Conservation (phyloP, 2,113 vertebrate genomes). For the Cavia aperea region DNA sequence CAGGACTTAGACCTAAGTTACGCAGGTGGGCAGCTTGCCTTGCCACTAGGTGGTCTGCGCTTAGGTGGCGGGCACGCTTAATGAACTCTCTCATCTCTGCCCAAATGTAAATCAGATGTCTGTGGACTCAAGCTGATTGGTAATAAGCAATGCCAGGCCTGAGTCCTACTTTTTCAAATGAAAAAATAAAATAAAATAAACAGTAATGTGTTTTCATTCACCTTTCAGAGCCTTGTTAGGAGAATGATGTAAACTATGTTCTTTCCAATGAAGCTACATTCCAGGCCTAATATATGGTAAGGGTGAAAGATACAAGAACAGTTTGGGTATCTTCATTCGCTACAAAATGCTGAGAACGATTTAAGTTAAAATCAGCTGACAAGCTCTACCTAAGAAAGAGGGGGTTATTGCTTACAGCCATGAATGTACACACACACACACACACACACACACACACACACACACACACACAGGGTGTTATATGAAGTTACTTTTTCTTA, state of each 20-base stretch:
- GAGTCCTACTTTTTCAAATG: neutral
- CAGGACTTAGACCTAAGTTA: slow-evolving; percentile 26
- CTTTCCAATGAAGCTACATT: neutral
- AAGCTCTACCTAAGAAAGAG: neutral
- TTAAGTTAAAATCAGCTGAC: neutral
- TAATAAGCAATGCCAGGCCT: slow-evolving; percentile 7
- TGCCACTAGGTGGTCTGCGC: neutral
- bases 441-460: neutral
- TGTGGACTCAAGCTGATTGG: slow-evolving; percentile 22
- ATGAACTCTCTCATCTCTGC: slow-evolving; percentile 20
- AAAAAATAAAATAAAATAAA: neutral
- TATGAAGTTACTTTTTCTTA: neutral
- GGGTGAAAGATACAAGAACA: neutral
- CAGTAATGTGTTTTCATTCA: neutral
- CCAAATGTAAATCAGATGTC: slow-evolving; percentile 37
- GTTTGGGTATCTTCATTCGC: neutral
- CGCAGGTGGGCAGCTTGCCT: slow-evolving; percentile 14
- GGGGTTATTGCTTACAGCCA: accelerated
- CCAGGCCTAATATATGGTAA: neutral
- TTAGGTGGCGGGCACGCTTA: neutral
- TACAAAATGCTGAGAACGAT: neutral
- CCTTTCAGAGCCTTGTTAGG: neutral
- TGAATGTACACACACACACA: too few species aligned
- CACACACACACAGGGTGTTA: neutral
- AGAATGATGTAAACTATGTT: neutral